Evolutionary conservation across 2,113 vertebrate genomes (phyloP).

Genomic region (Stegostoma tigrinum): DNA sequence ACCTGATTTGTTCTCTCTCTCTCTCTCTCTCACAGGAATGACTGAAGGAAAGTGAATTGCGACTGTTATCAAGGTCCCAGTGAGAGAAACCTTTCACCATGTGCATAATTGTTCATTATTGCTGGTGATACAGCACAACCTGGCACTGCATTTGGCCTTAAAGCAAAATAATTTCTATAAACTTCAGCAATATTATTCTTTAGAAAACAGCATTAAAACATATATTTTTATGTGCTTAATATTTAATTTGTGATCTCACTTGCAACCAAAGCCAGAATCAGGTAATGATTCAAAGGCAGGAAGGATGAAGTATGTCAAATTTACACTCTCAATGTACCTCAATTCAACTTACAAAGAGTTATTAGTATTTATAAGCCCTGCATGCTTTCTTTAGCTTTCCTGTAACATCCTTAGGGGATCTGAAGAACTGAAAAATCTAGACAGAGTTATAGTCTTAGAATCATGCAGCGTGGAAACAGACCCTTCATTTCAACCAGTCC

Average conservation of each 20-base stretch:
- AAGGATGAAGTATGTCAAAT: background rate
- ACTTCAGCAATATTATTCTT: background rate
- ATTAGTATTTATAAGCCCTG: background rate
- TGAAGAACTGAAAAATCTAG: background rate
- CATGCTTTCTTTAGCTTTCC: background rate
- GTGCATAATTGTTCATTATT: background rate
- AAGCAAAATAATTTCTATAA: background rate
- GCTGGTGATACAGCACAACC: background rate
- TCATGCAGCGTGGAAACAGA: too few relatives aligned
- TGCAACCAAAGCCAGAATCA: background rate
- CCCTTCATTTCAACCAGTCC: too few relatives aligned
- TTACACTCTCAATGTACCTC: background rate
- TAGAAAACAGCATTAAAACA: background rate
- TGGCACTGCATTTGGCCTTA: background rate
- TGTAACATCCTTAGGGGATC: background rate
- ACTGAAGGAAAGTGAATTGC: background rate
- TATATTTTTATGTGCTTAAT: background rate
- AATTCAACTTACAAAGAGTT: background rate
- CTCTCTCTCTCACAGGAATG: background rate
- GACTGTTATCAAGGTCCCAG: background rate
- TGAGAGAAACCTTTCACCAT: background rate
- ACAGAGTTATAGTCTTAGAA: too few relatives aligned
- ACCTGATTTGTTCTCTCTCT: background rate
- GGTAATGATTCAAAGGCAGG: background rate
- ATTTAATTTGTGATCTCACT: background rate